Conservation (phyloP, 2,797 vertebrate genomes). For the Pseudocheirus occidentalis region DNA sequence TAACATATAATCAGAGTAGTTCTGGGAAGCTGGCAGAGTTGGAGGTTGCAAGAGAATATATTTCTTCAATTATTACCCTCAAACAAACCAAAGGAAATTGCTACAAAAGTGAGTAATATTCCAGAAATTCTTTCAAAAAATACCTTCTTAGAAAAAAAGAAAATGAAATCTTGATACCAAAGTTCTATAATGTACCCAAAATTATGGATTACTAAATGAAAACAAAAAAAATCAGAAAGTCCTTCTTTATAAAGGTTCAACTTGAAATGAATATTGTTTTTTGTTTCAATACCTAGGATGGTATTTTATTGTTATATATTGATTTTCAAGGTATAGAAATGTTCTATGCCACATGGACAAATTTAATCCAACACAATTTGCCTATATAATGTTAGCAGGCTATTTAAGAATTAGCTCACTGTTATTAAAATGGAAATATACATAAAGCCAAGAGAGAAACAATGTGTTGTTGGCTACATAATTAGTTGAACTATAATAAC, state of each 20-base stretch:
- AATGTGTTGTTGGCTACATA: no score
- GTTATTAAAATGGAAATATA: no score
- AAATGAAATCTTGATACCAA: not conserved
- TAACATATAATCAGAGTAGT: not conserved
- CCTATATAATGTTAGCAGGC: no score
- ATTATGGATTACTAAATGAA: not conserved
- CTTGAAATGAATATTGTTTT: not conserved
- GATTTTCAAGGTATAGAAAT: no score
- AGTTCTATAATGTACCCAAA: not conserved
- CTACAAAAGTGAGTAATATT: not conserved
- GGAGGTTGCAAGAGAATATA: not conserved
- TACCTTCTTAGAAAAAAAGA: not conserved
- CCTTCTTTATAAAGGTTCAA: not conserved
- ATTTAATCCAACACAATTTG: no score
- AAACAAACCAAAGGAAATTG: not conserved
- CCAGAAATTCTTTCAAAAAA: not conserved
- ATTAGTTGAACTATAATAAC: no score
- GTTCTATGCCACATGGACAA: no score
- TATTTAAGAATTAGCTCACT: no score
- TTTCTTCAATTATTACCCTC: not conserved
- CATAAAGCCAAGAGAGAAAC: no score
- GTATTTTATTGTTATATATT: no score
- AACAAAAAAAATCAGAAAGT: not conserved
- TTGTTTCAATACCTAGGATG: no score
- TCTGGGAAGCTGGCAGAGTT: not conserved